Conservation (phyloP, 2,888 invertebrate genomes). For the Rhingia rostrata region DNA sequence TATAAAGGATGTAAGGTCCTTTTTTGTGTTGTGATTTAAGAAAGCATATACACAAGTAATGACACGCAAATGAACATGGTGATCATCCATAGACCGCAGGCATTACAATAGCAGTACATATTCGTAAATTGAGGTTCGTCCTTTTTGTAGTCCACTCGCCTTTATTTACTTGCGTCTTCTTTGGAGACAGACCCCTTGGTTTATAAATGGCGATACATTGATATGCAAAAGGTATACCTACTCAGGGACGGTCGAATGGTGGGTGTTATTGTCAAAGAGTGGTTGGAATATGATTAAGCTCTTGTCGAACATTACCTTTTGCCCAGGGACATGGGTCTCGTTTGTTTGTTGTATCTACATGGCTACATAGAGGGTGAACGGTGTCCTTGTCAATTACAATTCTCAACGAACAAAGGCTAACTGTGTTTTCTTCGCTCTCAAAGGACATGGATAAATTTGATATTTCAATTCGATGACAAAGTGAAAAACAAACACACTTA, state of each 20-base stretch:
- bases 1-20: constrained; percentile 8
- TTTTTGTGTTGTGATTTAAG: constrained; percentile 51
- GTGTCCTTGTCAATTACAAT: constrained; percentile 37
- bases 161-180: not conserved
- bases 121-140: constrained; percentile 56
- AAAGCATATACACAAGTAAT: constrained; percentile 59
- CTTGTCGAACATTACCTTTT: constrained; percentile 44
- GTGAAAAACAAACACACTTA: constrained; percentile 13
- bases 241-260: not conserved
- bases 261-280: constrained; percentile 36
- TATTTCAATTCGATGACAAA: constrained; percentile 61
- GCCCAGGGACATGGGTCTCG: not conserved
- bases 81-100: not conserved
- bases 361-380: not conserved
- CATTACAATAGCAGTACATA: constrained; percentile 4
- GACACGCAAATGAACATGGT: constrained; percentile 54
- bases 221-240: constrained; percentile 17
- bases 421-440: constrained; percentile 34
- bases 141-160: constrained; percentile 35
- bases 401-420: constrained; percentile 48
- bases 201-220: constrained; percentile 48
- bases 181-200: constrained; percentile 16
- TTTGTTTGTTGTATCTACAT: not conserved
- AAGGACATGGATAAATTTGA: constrained; percentile 57
- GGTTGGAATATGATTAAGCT: constrained; percentile 64